Evolutionary conservation across 2,113 vertebrate species (phyloP).

Genomic region (Meriones unguiculatus): DNA sequence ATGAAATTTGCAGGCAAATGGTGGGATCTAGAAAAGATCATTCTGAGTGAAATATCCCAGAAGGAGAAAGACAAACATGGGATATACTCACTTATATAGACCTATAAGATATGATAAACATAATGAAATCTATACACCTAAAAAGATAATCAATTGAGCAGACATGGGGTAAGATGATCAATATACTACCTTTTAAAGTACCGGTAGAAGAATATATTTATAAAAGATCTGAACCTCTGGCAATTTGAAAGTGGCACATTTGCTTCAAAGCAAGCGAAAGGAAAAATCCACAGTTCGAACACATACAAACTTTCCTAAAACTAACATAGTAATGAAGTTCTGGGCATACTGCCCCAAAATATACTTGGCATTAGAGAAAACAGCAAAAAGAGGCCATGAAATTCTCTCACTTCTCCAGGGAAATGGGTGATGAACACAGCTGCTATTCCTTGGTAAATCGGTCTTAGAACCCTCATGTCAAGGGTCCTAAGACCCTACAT

Average conservation of each 20-base stretch:
- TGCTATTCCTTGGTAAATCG: not conserved
- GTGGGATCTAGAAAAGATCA: too few relatives aligned
- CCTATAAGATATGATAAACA: too few relatives aligned
- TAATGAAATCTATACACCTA: too few relatives aligned
- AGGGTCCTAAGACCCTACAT: not conserved
- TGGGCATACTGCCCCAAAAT: not conserved
- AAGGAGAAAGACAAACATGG: too few relatives aligned
- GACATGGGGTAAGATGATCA: too few relatives aligned
- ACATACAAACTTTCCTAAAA: constrained; percentile 18
- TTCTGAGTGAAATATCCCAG: too few relatives aligned
- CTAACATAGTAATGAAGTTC: not conserved
- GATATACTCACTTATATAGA: too few relatives aligned
- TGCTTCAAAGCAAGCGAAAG: constrained; percentile 48
- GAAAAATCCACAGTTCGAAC: constrained; percentile 48
- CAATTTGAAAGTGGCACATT: constrained; percentile 25
- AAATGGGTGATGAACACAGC: not conserved
- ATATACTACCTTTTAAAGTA: constrained; percentile 52
- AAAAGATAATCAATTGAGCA: too few relatives aligned
- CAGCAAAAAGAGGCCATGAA: not conserved
- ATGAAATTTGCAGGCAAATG: too few relatives aligned
- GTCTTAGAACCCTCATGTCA: not conserved
- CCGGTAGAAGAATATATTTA: constrained; percentile 29
- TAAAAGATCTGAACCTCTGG: constrained; percentile 35
- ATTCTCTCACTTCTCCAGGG: not conserved
- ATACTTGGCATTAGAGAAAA: not conserved